Conservation (phyloP, 2,113 vertebrate genomes). For the Rhynchopsitta pachyrhyncha region DNA sequence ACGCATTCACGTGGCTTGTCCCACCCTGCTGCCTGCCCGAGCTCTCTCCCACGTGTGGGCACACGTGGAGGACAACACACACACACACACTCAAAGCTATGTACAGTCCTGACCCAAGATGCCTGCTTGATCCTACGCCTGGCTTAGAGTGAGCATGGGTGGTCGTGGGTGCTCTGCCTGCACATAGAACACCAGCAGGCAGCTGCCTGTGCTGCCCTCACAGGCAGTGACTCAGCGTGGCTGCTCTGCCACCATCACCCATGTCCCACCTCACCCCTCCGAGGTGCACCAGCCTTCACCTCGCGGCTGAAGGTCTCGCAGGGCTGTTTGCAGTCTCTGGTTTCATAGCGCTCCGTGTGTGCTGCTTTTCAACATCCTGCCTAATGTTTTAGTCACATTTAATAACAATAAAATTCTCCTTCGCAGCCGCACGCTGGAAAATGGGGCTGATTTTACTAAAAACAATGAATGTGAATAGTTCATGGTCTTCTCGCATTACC, state of each 20-base stretch:
- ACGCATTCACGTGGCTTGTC: fast-evolving
- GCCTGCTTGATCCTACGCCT: fast-evolving
- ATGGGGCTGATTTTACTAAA: slow-evolving; percentile 53
- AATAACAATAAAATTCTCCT: slow-evolving; percentile 62
- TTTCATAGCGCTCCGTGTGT: neutral
- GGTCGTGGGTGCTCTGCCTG: fast-evolving
- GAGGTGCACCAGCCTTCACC: neutral
- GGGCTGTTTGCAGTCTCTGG: neutral
- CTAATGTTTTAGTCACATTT: slow-evolving; percentile 57
- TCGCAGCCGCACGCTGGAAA: slow-evolving; percentile 32
- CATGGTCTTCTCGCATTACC: slow-evolving; percentile 77
- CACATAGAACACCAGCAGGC: fast-evolving
- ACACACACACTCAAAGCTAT: neutral
- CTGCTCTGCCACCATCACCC: fast-evolving
- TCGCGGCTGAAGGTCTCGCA: neutral
- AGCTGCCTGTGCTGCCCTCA: neutral
- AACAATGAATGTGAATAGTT: slow-evolving; percentile 72
- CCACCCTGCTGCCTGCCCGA: neutral
- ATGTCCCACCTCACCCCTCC: neutral
- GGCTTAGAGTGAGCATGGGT: neutral
- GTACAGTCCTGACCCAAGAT: neutral
- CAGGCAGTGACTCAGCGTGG: neutral
- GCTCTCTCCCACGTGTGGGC: fast-evolving
- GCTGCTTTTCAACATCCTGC: slow-evolving; percentile 32
- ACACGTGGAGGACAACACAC: fast-evolving